phyloP scores from a whole-genome alignment of 2,888 invertebrate genomes.

The Drosophila nr. medialis region DNA sequence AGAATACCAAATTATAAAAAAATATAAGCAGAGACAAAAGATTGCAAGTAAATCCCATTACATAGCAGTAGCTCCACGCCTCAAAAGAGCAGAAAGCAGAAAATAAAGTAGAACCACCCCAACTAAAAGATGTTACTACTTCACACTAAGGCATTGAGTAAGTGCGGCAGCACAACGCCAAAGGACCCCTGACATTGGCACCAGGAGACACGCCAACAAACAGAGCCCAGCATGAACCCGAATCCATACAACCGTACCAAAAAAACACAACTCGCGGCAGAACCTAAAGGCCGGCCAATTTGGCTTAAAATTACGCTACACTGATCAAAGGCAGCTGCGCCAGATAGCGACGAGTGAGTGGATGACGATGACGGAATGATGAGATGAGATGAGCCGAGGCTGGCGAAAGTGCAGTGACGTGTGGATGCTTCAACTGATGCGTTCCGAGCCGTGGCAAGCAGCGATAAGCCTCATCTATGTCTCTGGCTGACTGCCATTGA shows the following conservation, averaged over 20 bases:
- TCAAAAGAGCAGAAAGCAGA: constrained; percentile 63
- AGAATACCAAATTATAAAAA: constrained; percentile 32
- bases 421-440: constrained; percentile 54
- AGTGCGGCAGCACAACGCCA: constrained; percentile 71
- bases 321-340: constrained; percentile 80
- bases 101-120: constrained; percentile 14
- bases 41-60: constrained; percentile 69
- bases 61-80: constrained; percentile 74
- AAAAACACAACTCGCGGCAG: constrained; percentile 46
- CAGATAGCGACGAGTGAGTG: constrained; percentile 49
- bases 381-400: constrained; percentile 38
- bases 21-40: constrained; percentile 49
- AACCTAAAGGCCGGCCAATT: constrained; percentile 69
- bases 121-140: constrained; percentile 73
- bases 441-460: constrained; percentile 31
- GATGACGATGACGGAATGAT: constrained; percentile 53
- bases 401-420: constrained; percentile 77
- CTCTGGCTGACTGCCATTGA: constrained; percentile 73
- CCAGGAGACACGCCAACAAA: constrained; percentile 28
- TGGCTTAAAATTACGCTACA: constrained; percentile 83
- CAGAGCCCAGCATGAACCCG: constrained; percentile 40
- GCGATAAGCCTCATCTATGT: constrained; percentile 74
- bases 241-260: background rate
- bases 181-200: constrained; percentile 71
- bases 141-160: constrained; percentile 81